phyloP scores from a whole-genome alignment of 2,113 vertebrate species.

The Tragelaphus strepsiceros region DNA sequence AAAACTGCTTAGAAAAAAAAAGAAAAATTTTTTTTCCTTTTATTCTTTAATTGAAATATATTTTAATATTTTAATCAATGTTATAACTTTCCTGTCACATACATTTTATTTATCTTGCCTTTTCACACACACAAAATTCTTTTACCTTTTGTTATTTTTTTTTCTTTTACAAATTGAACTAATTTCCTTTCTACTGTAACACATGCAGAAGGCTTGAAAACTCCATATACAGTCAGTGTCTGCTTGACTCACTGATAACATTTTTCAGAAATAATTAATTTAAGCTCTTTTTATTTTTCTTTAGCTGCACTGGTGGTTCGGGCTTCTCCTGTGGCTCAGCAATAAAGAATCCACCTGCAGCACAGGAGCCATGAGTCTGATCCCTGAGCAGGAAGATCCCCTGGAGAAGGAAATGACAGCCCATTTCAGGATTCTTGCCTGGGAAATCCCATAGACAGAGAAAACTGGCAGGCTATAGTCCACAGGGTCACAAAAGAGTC shows the following conservation, averaged over 20 bases:
- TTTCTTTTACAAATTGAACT: neutral
- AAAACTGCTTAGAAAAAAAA: no score
- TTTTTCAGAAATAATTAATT: neutral
- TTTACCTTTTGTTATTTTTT: neutral
- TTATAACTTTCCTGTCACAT: neutral
- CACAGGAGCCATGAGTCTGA: neutral
- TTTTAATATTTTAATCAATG: neutral
- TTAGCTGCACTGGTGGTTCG: neutral
- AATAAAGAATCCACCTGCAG: neutral
- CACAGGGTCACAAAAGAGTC: neutral
- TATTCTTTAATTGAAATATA: neutral
- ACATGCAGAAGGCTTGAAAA: neutral
- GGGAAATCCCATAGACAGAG: neutral
- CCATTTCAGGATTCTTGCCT: neutral
- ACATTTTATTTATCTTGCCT: neutral
- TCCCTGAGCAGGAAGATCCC: neutral
- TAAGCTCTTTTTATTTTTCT: neutral
- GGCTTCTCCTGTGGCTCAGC: neutral
- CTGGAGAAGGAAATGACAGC: neutral
- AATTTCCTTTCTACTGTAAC: neutral
- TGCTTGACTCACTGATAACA: neutral
- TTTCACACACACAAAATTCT: neutral
- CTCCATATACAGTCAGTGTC: neutral
- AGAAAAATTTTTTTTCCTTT: neutral
- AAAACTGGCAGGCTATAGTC: neutral